Evolutionary conservation across 2,797 vertebrate species (phyloP).

Genomic region (Hafferia zeledoni): DNA sequence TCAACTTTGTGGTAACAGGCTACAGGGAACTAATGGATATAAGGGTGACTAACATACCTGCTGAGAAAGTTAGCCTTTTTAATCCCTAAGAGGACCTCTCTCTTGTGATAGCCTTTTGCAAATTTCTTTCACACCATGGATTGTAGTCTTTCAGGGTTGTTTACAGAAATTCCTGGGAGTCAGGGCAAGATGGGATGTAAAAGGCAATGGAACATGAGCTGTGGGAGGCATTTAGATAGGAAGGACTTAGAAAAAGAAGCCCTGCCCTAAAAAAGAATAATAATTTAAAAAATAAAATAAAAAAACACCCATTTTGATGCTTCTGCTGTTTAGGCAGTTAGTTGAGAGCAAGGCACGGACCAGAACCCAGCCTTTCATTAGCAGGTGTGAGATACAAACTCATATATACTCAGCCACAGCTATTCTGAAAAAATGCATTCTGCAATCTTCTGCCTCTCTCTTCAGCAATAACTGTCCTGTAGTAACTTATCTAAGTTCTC

Average conservation of each 20-base stretch:
- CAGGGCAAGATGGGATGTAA: background rate
- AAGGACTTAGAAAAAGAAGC: background rate
- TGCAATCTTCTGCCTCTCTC: background rate
- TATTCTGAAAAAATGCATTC: background rate
- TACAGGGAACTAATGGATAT: background rate
- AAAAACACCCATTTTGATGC: background rate
- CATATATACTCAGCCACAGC: background rate
- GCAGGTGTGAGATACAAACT: background rate
- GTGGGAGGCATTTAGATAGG: background rate
- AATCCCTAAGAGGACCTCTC: accelerated
- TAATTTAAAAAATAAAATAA: background rate
- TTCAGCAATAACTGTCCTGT: background rate
- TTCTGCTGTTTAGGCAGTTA: background rate
- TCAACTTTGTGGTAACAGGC: background rate
- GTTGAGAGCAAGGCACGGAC: background rate
- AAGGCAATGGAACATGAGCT: background rate
- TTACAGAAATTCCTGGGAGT: background rate
- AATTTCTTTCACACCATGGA: background rate
- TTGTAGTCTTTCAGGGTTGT: background rate
- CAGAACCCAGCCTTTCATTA: background rate
- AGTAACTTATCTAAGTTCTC: background rate
- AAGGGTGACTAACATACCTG: background rate
- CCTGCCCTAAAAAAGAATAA: background rate
- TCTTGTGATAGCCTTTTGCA: background rate
- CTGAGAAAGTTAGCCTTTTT: background rate